Conservation (phyloP, 2,113 vertebrate species). For the Anguilla japonica region DNA sequence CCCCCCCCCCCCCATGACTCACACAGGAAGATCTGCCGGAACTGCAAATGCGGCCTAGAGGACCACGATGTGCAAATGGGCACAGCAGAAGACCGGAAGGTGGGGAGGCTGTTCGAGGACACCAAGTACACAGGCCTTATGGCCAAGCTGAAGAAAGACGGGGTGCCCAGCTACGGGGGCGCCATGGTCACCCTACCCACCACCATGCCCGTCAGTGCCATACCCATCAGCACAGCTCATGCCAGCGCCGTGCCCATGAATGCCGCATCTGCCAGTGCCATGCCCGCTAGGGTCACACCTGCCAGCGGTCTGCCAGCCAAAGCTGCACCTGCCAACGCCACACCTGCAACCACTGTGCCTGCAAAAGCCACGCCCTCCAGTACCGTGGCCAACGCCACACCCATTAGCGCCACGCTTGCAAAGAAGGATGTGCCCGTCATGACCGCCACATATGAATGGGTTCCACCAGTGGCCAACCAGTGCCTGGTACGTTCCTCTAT, state of each 20-base stretch:
- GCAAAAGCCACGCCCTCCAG: not conserved
- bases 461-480: conserved; percentile 90
- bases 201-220: conserved; percentile 65
- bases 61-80: conserved; percentile 88
- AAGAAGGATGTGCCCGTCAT: conserved; percentile 80
- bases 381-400: not conserved
- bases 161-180: conserved; percentile 81
- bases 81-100: conserved; percentile 89
- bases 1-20: not conserved
- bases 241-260: conserved; percentile 38
- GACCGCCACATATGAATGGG: conserved; percentile 93
- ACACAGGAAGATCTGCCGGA: conserved; percentile 92
- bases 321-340: not conserved
- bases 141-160: conserved; percentile 90
- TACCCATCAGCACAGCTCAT: conserved; percentile 65
- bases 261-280: not conserved
- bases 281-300: not conserved
- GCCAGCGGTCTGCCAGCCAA: conserved; percentile 24
- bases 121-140: conserved; percentile 94
- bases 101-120: conserved; percentile 93
- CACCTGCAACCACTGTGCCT: not conserved
- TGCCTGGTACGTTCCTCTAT: conserved; percentile 74
- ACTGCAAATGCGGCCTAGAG: conserved; percentile 92
- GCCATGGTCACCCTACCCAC: conserved; percentile 85
- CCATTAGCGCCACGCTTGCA: conserved; percentile 56